Base-by-base conservation (phyloP, 2,888 invertebrate genomes). In the Odontocerum albicorne region DNA sequence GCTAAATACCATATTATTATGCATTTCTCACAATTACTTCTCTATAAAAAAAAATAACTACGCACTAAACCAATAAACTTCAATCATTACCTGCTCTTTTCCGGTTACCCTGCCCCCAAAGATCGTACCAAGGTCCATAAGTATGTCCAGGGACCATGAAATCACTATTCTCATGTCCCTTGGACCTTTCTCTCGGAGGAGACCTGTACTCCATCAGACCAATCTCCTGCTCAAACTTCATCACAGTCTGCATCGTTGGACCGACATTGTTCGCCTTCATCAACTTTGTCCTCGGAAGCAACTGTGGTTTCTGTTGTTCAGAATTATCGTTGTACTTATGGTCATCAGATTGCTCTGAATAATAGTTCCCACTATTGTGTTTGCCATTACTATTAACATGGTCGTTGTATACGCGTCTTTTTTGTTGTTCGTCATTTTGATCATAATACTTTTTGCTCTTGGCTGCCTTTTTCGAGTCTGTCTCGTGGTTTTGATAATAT, bases 51-150 rank as follows among this genome's bases (percentile, higher is more conserved):
- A 10, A 2, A 15, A 7, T 2, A 38, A n/a, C n/a, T n/a, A n/a
- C n/a, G n/a, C n/a, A n/a, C n/a, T n/a, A 38, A 20, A 32, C 4
- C 21, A n/a, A n/a, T n/a, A n/a, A n/a, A n/a, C n/a, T n/a, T n/a
- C n/a, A n/a, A n/a, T n/a, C n/a, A n/a, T 4, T 54, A 49, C 43
- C 55, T 49, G 35, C 3, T 55, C 42, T 57, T 40, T 60, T 60
- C 33, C 60, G 44, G 44, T 33, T 38, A 33, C 49, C 57, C 22
- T 53, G 57, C 21, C 86, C 91, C 92, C 92, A 92, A 59, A 92
- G 79, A 72, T 92, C 92, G 67, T 91, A 92, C 92, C 92, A 92
- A 0, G 92, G 91, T 1, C 92, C 92, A 68, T 90, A 92, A 62
- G 85, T 86, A 66, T 88, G 89, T 7, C 83, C 83, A 52, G 82